These are phyloP conservation scores for Thysanoteuthis rhombus DNA, from an alignment of 2,888 invertebrate genomes.

Conservation along the genomic window DNA sequence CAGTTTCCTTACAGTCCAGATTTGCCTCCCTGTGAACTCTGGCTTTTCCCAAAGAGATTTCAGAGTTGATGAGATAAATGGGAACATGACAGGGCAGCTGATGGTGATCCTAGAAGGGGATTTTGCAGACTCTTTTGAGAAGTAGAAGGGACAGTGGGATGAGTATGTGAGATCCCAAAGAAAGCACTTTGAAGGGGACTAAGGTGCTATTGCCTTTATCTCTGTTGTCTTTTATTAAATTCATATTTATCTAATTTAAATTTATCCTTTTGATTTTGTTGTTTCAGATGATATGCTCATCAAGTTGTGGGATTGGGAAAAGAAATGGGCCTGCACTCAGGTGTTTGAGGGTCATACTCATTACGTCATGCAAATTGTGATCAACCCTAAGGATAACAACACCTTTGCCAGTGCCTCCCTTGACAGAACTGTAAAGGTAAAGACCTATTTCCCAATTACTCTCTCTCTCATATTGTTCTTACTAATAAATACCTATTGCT, in stretches of 20 bases:
- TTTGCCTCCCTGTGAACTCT: no score
- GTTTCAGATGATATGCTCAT: constrained; percentile 94
- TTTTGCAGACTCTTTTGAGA: no score
- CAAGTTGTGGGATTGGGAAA: constrained; percentile 99
- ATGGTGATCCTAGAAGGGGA: no score
- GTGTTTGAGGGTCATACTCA: constrained; percentile 99
- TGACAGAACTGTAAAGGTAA: constrained; percentile 92
- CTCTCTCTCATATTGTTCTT: no score
- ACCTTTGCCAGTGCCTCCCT: constrained; percentile 99
- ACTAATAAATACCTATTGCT: no score
- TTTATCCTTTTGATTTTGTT: neutral
- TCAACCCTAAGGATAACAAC: constrained; percentile 99
- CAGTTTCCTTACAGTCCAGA: neutral
- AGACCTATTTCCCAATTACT: neutral
- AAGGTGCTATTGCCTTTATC: neutral
- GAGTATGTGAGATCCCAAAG: no score
- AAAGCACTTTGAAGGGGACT: no score
- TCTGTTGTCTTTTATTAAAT: neutral
- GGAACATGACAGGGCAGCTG: no score
- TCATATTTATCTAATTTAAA: neutral
- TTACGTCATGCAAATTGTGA: constrained; percentile 99
- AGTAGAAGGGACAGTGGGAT: no score
- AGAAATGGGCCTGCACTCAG: constrained; percentile 96
- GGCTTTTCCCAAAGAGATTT: no score
- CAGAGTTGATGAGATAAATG: no score